phyloP scores from a whole-genome alignment of 1,140 invertebrate genomes.

The Medauroidea extradentata region DNA sequence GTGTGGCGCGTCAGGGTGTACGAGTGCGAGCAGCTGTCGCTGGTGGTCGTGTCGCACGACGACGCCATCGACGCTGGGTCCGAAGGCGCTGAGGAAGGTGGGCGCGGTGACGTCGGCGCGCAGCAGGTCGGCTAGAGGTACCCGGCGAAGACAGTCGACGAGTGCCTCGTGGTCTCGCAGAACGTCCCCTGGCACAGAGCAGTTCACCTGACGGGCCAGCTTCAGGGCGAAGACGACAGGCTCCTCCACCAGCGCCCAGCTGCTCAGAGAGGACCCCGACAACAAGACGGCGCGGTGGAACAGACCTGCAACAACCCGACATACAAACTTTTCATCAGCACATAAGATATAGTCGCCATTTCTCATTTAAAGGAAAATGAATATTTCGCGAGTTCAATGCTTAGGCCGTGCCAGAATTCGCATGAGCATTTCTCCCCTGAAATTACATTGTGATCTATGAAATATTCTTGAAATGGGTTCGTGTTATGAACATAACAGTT shows the following conservation, averaged over 20 bases:
- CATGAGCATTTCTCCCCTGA: too few relatives aligned
- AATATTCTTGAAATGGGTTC: too few relatives aligned
- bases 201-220: constrained; percentile 80
- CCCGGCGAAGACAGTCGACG: constrained; percentile 73
- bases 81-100: constrained; percentile 60
- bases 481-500: too few relatives aligned
- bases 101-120: constrained; percentile 72
- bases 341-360: too few relatives aligned
- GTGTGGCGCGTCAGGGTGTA: too few relatives aligned
- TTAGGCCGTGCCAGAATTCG: too few relatives aligned
- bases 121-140: constrained; percentile 71
- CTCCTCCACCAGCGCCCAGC: constrained; percentile 90
- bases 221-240: constrained; percentile 80
- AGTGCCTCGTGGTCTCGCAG: constrained; percentile 72
- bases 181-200: constrained; percentile 71
- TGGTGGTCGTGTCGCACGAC: too few relatives aligned
- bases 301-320: constrained; percentile 53
- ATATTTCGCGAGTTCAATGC: too few relatives aligned
- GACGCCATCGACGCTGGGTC: constrained; percentile 48
- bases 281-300: constrained; percentile 88
- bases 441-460: too few relatives aligned
- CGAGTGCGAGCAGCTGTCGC: too few relatives aligned
- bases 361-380: too few relatives aligned
- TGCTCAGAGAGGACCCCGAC: constrained; percentile 88
- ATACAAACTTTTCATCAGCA: too few relatives aligned